Conservation (phyloP, 2,797 vertebrate species). For the Heteromormyrus szaboi region DNA sequence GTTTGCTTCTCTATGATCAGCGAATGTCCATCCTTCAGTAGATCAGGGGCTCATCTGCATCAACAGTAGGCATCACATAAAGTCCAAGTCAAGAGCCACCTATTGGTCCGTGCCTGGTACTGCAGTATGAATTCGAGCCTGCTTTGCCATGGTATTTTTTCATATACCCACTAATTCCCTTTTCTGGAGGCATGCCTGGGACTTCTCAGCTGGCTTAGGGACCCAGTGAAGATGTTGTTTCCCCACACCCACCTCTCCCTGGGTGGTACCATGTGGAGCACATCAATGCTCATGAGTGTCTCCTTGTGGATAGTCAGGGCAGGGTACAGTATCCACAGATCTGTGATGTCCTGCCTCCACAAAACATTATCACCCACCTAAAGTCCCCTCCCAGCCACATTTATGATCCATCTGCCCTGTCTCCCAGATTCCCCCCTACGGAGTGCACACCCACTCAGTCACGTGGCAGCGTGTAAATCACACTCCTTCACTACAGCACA, state of each 20-base stretch:
- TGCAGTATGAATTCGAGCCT: background rate
- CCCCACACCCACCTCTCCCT: background rate
- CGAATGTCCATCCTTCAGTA: background rate
- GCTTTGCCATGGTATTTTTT: background rate
- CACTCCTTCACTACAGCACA: background rate
- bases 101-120: background rate
- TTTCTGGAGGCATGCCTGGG: background rate
- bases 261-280: background rate
- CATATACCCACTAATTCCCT: background rate
- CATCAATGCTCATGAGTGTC: background rate
- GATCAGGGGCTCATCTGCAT: background rate
- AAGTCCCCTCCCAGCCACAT: background rate
- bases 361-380: background rate
- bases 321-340: background rate
- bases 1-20: background rate
- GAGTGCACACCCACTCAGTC: background rate
- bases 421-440: background rate
- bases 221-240: background rate
- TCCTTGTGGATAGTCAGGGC: background rate
- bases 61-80: background rate
- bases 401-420: background rate
- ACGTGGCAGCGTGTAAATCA: background rate
- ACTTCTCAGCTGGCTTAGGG: background rate
- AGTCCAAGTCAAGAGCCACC: background rate
- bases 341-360: background rate